Evolutionary conservation across 2,797 vertebrate genomes (phyloP), one percentile per base, ranked within the genome.

Genomic region (Crocidura indochinensis): DNA sequence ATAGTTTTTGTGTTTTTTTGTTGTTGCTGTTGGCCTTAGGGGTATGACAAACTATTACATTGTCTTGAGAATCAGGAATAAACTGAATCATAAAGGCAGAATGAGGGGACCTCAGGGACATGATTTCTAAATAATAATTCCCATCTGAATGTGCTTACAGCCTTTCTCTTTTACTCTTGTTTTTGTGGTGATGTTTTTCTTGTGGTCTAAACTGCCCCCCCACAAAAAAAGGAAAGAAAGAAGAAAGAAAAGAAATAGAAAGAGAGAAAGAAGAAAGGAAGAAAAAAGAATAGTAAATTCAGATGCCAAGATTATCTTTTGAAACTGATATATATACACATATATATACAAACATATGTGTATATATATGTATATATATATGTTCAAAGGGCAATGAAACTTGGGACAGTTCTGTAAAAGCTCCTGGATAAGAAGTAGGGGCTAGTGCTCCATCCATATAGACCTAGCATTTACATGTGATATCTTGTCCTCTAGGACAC

Each of bases 41-140:
- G 91, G 93, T 88, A 95, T 95, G 87, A 75, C 91, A 94, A 0
- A 0, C 75, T 92, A 72, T 92, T 96, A 81, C 10, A 64, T 77
- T 97, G 91, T 95, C 93, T 92, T 92, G 95, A 96, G 77, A 97
- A 95, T 0, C 87, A 75, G 65, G 96, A 89, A 91, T 93, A 96
- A 94, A 93, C 94, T 85, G 62, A 84, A 79, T 96, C 77, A 93
- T 95, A 97, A 94, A 95, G 49, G 51, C 91, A 95, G 88, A 89
- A 74, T 69, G 31, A 90, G 87, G 80, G 75, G 84, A 51, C 86
- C 90, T 91, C 81, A 90, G 94, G 93, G 95, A 96, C 92, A 79
- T 84, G 65, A 46, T 94, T 96, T 96, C 29, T 81, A 96, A 46
- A 31, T 83, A 96, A 71, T 44, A 79, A 60, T 90, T 92, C 91